phyloP scores from a whole-genome alignment of 2,888 invertebrate genomes.

The Tachina grossa region DNA sequence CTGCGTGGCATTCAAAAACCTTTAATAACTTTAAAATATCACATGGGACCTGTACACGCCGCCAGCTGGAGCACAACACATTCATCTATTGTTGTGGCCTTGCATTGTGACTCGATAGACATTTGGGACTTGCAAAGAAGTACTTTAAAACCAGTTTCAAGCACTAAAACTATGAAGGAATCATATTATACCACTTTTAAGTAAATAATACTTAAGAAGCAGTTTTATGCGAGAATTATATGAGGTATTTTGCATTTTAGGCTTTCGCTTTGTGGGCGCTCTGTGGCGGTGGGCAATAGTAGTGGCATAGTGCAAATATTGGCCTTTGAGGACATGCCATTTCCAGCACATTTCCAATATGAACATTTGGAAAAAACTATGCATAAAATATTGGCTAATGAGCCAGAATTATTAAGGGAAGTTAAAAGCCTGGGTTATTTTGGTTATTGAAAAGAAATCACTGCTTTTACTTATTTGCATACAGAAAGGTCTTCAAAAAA shows the following conservation, averaged over 20 bases:
- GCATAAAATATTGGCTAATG: conserved; percentile 86
- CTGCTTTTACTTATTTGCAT: neutral
- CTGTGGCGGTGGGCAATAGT: conserved; percentile 87
- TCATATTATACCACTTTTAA: conserved; percentile 76
- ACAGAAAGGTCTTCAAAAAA: neutral
- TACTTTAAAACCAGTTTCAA: conserved; percentile 85
- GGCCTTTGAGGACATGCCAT: conserved; percentile 89
- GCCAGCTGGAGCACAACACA: conserved; percentile 90
- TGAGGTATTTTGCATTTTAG: conserved; percentile 74
- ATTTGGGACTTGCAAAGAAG: conserved; percentile 92
- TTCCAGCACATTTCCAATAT: conserved; percentile 87
- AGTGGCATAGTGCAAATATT: conserved; percentile 87
- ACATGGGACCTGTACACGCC: conserved; percentile 84
- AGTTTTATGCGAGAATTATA: no score
- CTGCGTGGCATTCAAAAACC: conserved; percentile 87
- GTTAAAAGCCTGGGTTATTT: conserved; percentile 85
- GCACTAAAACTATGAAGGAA: conserved; percentile 75
- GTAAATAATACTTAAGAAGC: conserved; percentile 69
- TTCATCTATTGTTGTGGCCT: conserved; percentile 88
- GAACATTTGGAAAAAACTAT: conserved; percentile 86
- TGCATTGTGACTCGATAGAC: conserved; percentile 87
- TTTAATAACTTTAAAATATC: conserved; percentile 84
- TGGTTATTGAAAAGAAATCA: conserved; percentile 73
- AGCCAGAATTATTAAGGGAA: conserved; percentile 85
- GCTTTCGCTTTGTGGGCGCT: conserved; percentile 88